phyloP scores from a whole-genome alignment of 2,888 invertebrate genomes.

The Athalia rosae region DNA sequence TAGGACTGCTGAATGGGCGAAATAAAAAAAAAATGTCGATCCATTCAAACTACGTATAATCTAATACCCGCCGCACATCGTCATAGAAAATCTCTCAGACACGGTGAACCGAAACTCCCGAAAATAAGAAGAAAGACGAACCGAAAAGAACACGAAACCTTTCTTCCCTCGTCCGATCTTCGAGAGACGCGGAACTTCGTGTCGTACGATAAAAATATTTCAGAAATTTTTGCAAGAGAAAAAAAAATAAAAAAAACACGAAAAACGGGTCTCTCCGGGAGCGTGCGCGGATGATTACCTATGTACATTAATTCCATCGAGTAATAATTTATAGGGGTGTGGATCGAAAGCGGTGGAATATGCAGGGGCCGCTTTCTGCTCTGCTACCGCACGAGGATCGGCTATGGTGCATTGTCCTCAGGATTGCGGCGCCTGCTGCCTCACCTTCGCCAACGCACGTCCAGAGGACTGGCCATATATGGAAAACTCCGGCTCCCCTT shows the following conservation, averaged over 20 bases:
- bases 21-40: too few relatives aligned
- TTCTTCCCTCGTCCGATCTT: too few relatives aligned
- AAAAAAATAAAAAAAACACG: not conserved
- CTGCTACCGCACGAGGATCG: conserved; percentile 23
- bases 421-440: conserved; percentile 43
- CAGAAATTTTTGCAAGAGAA: not conserved
- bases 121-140: not conserved
- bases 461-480: conserved; percentile 44
- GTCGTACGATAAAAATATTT: not conserved
- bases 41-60: too few relatives aligned
- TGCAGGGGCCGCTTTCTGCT: not conserved
- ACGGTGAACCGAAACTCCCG: too few relatives aligned
- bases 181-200: too few relatives aligned
- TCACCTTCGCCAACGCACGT: conserved; percentile 43
- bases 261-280: not conserved
- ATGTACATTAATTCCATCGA: not conserved
- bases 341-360: not conserved
- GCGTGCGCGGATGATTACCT: not conserved
- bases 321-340: not conserved
- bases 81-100: too few relatives aligned
- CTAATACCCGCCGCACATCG: too few relatives aligned
- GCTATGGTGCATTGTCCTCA: conserved; percentile 40
- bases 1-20: too few relatives aligned
- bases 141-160: not conserved
- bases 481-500: conserved; percentile 37